Base-by-base conservation (phyloP, 2,113 vertebrate genomes). In the Melierax canorus region DNA sequence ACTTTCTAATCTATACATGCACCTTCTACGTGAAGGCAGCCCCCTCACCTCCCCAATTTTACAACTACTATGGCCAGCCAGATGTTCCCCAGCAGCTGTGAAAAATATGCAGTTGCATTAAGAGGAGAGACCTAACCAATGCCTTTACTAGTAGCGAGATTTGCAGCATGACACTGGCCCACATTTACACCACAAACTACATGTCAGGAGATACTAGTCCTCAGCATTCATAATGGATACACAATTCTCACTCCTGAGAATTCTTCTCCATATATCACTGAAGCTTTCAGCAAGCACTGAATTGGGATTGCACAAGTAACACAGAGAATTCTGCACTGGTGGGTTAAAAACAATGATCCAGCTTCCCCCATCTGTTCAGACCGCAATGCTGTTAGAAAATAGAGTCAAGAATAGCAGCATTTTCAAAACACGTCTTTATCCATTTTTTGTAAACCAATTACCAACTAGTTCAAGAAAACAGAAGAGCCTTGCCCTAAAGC, bases 141-240 rank as follows among this genome's bases (percentile, higher is more conserved):
- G 22, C 14, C 29, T 86, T 74, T 56, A 77, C 13, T 60, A 64
- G 55, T 3, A 51, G 45, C 1, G 5, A 81, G 41, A 77, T 60
- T 3, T 43, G 45, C 41, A 87, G 58, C 43, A 9, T 11, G 29
- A 68, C 55, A 36, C 30, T 13, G 55, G 36, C 12, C 39, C 12
- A 38, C 39, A 10, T 19, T 56, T 56, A 62, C 12, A 56, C 10
- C 22, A 68, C 53, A 46, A 45, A 32, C 59, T 29, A 56, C 39
- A 5, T 1, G 3, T 19, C 41, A 86, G 22, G 21, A 62, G 39
- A 36, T 23, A n/a, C 0, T 0, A 76, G 39, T 26, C n/a, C 72
- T 56, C 21, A 71, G n/a, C 72, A 63, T 21, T 69, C 20, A 10
- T 1, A 5, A 74, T 1, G 5, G 26, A 68, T 23, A 48, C 21